These are phyloP conservation scores for Exephanes ischioxanthus DNA, from an alignment of 2,888 invertebrate genomes.

Conservation along the genomic window DNA sequence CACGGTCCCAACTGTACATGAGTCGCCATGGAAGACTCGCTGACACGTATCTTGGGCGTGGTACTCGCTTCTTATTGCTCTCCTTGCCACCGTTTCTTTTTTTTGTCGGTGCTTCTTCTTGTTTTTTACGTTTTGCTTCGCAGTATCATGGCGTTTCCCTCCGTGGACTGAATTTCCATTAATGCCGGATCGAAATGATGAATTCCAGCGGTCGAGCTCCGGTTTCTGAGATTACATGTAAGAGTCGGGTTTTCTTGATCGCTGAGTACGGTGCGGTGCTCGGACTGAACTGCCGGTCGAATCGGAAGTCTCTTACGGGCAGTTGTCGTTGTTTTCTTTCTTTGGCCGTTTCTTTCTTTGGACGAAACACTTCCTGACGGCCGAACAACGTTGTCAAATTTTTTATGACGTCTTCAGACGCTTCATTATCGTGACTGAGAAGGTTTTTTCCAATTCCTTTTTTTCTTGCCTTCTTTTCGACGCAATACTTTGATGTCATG, in stretches of 20 bases:
- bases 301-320: not conserved
- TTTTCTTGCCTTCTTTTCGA: not conserved
- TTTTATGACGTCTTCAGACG: too few species aligned
- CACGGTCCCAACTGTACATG: conserved; percentile 37
- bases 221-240: not conserved
- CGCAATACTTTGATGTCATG: not conserved
- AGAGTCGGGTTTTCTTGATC: not conserved
- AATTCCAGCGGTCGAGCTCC: conserved; percentile 15
- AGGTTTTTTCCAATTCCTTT: not conserved
- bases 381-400: too few species aligned
- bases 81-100: conserved; percentile 26
- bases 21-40: conserved; percentile 60
- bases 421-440: too few species aligned
- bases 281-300: not conserved
- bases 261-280: not conserved
- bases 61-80: conserved; percentile 77
- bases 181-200: not conserved
- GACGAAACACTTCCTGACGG: too few species aligned
- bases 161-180: conserved; percentile 2
- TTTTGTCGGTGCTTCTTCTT: not conserved
- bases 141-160: conserved; percentile 4
- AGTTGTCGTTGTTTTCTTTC: not conserved
- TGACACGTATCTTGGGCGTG: conserved; percentile 81
- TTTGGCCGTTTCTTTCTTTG: too few species aligned
- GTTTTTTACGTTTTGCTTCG: not conserved